Conservation (phyloP, 2,888 invertebrate genomes). For the Megastigmus dorsalis region DNA sequence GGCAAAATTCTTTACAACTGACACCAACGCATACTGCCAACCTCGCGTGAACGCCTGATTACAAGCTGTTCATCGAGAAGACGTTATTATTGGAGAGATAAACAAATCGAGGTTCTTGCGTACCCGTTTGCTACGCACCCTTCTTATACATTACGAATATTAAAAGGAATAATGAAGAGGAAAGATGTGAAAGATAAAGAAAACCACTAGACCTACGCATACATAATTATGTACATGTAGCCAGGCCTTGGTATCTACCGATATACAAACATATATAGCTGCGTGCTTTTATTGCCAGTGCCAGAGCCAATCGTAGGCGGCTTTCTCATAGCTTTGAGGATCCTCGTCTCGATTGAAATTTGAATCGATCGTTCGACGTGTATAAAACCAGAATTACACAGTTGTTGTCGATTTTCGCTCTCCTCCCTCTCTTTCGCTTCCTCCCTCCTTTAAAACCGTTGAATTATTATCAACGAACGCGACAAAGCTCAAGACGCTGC, state of each 20-base stretch:
- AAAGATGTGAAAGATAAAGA: conserved; percentile 3
- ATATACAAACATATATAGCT: conserved; percentile 16
- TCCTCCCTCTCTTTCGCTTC: conserved; percentile 47
- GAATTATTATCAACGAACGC: not conserved
- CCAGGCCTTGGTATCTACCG: conserved; percentile 51
- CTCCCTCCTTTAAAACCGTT: conserved; percentile 37
- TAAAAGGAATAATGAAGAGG: not conserved
- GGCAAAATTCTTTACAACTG: conserved; percentile 49
- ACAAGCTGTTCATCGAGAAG: conserved; percentile 27
- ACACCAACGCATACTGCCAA: conserved; percentile 56
- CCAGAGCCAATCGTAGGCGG: conserved; percentile 36
- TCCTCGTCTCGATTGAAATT: conserved; percentile 37
- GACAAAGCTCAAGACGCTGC: not conserved
- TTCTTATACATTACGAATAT: conserved; percentile 33
- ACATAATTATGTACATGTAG: conserved; percentile 48
- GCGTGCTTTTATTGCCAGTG: conserved; percentile 48
- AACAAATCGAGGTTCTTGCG: conserved; percentile 42
- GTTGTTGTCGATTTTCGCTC: not conserved
- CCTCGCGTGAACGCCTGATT: too few species aligned
- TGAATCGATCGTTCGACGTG: conserved; percentile 51
- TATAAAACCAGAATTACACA: conserved; percentile 16
- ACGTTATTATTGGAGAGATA: conserved; percentile 30
- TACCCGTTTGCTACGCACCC: conserved; percentile 30
- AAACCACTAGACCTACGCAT: conserved; percentile 32
- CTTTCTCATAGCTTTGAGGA: conserved; percentile 18